phyloP scores from a whole-genome alignment of 2,113 vertebrate species.

The Rhabdornis inornatus region DNA sequence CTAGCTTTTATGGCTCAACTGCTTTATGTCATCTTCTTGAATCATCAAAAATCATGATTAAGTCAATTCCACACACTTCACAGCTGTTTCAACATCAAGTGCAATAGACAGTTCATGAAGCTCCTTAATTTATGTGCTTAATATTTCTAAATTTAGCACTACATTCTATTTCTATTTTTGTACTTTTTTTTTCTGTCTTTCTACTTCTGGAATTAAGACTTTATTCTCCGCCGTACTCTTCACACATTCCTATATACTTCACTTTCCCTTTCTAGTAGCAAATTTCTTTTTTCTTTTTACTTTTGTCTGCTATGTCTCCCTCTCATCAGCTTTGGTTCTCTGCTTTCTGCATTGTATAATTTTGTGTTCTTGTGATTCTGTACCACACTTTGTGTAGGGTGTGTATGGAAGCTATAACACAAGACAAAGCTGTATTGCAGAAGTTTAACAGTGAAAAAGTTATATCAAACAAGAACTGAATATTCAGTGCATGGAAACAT shows the following conservation, averaged over 20 bases:
- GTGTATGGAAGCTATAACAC: background rate
- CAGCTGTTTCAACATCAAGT: background rate
- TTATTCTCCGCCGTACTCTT: background rate
- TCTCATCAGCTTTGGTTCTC: background rate
- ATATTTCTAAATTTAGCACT: background rate
- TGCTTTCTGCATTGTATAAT: background rate
- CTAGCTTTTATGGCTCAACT: background rate
- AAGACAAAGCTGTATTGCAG: background rate
- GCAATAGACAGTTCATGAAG: background rate
- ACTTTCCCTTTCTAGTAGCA: background rate
- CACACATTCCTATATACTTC: background rate
- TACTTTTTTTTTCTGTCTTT: background rate
- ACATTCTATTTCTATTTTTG: background rate
- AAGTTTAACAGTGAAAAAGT: background rate
- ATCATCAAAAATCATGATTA: background rate
- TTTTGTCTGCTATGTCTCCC: background rate
- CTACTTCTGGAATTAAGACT: background rate
- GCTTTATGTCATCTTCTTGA: background rate
- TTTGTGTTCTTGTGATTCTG: background rate
- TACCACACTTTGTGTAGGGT: background rate
- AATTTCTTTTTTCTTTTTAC: background rate
- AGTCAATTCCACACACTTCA: background rate
- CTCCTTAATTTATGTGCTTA: background rate
- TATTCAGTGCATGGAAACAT: background rate
- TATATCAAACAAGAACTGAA: background rate